Conservation (phyloP, 2,888 invertebrate species). For the Emmelina monodactyla region DNA sequence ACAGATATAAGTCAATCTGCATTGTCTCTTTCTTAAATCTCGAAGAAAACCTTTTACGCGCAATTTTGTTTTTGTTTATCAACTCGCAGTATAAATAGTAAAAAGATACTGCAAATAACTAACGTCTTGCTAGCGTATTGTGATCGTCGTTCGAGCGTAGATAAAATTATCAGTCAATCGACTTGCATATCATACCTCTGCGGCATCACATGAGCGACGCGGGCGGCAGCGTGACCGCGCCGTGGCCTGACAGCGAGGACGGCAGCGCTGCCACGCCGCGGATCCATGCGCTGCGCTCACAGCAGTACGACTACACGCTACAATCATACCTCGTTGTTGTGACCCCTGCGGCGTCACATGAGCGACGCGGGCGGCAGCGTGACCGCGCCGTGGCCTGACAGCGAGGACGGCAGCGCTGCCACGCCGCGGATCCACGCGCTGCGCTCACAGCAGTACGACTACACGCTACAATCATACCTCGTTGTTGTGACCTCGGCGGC, state of each 20-base stretch:
- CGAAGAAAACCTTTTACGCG: too few species aligned
- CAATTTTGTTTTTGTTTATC: too few species aligned
- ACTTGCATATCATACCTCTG: too few species aligned
- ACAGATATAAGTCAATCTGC: too few species aligned
- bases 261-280: constrained; percentile 69
- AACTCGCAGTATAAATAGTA: too few species aligned
- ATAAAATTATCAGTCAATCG: too few species aligned
- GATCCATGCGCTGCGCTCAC: constrained; percentile 67
- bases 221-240: constrained; percentile 52
- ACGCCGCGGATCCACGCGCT: constrained; percentile 69
- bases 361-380: constrained; percentile 54
- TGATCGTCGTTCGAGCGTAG: too few species aligned
- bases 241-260: constrained; percentile 69
- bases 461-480: too few species aligned
- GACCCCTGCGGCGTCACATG: constrained; percentile 57
- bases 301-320: constrained; percentile 73
- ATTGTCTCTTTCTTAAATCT: too few species aligned
- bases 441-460: constrained; percentile 71
- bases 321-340: constrained; percentile 71
- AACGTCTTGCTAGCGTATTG: too few species aligned
- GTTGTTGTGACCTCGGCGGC: too few species aligned
- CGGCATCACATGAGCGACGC: constrained; percentile 44
- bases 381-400: constrained; percentile 67
- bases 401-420: constrained; percentile 66
- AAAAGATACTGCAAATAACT: too few species aligned